These are phyloP conservation scores for Harmothoe impar DNA, from an alignment of 2,888 invertebrate genomes.

Conservation along the genomic window DNA sequence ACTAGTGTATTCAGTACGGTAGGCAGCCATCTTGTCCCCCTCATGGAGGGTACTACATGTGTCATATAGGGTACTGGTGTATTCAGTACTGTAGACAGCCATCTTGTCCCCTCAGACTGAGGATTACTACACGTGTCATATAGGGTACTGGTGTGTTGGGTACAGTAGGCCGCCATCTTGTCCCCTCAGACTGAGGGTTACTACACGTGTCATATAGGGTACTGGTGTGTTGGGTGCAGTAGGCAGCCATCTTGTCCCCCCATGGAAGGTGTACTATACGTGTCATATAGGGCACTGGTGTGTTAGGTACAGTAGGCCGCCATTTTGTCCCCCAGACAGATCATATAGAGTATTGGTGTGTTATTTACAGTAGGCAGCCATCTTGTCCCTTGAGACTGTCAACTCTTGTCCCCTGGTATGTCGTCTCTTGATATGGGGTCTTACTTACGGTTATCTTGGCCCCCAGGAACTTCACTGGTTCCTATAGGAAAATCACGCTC, in stretches of 20 bases:
- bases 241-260: too few species aligned
- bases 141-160: neutral
- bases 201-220: neutral
- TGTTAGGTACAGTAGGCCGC: neutral
- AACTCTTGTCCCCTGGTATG: too few species aligned
- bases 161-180: neutral
- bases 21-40: too few species aligned
- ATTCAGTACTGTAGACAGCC: neutral
- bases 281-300: neutral
- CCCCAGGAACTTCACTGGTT: too few species aligned
- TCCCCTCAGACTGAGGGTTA: too few species aligned
- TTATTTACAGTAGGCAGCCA: neutral
- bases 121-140: neutral
- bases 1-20: neutral
- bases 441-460: too few species aligned
- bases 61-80: neutral
- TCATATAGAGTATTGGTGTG: neutral
- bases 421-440: too few species aligned
- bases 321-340: too few species aligned
- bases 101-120: too few species aligned
- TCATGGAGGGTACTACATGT: neutral
- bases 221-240: neutral
- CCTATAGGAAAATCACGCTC: too few species aligned
- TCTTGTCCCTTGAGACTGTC: too few species aligned
- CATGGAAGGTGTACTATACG: too few species aligned